These are phyloP conservation scores for Enhydra lutris DNA, from an alignment of 2,113 vertebrate genomes.

Conservation along the genomic window DNA sequence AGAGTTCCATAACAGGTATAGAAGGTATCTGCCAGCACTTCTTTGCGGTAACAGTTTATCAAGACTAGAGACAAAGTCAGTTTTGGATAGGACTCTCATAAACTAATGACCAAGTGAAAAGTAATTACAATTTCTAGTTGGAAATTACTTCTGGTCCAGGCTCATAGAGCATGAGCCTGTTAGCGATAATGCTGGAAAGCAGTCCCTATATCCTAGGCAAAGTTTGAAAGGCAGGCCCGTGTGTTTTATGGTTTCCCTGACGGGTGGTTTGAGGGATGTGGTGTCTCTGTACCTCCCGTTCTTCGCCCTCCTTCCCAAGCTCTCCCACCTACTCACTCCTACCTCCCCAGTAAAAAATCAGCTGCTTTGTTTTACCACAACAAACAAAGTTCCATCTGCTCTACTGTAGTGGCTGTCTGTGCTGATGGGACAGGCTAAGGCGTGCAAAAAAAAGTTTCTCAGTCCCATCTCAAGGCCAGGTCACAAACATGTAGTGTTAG, in stretches of 20 bases:
- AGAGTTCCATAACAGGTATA: not conserved
- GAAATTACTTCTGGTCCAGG: not conserved
- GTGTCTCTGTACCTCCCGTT: no score
- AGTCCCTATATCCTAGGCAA: fast-evolving
- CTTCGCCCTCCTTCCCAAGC: not conserved
- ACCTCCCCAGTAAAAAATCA: not conserved
- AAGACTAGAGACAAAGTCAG: not conserved
- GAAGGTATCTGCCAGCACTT: not conserved
- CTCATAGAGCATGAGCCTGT: not conserved
- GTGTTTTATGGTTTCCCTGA: not conserved
- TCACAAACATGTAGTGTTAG: not conserved
- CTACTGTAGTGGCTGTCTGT: not conserved
- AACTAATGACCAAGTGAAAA: not conserved
- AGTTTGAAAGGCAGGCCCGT: not conserved
- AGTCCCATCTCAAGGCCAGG: no score
- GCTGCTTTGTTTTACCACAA: not conserved
- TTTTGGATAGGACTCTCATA: not conserved
- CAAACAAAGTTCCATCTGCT: not conserved
- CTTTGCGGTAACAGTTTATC: not conserved
- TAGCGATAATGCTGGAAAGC: not conserved
- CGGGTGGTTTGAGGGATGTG: not conserved
- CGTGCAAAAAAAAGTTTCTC: not conserved
- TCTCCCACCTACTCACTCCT: not conserved
- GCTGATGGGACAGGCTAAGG: not conserved
- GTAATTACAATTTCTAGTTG: not conserved